phyloP scores from a whole-genome alignment of 2,797 vertebrate species.

The Labeo calbasu region DNA sequence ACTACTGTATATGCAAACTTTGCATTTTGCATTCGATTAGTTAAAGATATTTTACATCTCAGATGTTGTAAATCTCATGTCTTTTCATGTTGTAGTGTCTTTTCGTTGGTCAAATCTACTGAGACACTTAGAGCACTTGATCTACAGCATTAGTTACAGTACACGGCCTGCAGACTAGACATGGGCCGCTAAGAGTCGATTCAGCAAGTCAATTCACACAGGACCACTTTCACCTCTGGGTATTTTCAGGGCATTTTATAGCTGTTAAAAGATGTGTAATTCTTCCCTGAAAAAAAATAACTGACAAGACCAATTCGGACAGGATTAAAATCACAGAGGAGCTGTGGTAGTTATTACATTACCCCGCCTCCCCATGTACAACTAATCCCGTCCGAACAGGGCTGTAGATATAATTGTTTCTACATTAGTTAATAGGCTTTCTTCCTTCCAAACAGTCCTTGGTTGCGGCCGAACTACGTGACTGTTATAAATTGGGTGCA shows the following conservation, averaged over 20 bases:
- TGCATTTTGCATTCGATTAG: neutral
- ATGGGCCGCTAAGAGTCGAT: neutral
- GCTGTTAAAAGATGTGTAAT: neutral
- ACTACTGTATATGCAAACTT: no score
- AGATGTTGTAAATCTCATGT: neutral
- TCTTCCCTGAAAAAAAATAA: neutral
- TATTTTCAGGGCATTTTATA: conserved; percentile 1
- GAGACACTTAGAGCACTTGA: neutral
- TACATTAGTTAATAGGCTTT: conserved; percentile 13
- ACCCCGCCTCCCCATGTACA: neutral
- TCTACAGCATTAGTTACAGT: neutral
- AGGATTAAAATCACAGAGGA: conserved; percentile 29
- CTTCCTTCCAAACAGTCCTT: neutral
- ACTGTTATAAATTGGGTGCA: conserved; percentile 15
- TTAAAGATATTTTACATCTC: neutral
- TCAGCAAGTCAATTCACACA: neutral
- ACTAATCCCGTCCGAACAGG: neutral
- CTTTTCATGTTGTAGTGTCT: neutral
- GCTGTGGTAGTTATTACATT: neutral
- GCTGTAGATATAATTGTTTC: conserved; percentile 28
- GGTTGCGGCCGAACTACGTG: neutral
- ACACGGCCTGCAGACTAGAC: neutral
- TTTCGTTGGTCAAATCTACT: neutral
- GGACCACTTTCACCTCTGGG: conserved; percentile 1
- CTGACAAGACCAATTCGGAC: neutral